Conservation (phyloP, 37 sponge, comb jelly and placozoan genomes). For the Corticium candelabrum region DNA sequence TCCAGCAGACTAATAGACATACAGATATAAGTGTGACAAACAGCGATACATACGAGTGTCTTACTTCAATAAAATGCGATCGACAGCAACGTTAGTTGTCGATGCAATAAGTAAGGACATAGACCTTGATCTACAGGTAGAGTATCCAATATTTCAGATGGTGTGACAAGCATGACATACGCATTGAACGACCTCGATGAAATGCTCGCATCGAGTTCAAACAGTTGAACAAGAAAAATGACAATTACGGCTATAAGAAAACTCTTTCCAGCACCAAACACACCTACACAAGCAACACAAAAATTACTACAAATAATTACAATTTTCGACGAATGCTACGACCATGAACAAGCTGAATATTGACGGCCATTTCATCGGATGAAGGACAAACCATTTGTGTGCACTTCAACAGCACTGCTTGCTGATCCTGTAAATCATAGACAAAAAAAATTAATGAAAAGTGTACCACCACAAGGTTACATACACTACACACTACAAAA, state of each 20-base stretch:
- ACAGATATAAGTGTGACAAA: no score
- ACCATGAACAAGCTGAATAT: conserved; percentile 15
- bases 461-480: no score
- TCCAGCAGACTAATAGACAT: conserved; percentile 15
- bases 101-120: conserved; percentile 26
- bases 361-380: background rate
- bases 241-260: conserved; percentile 31
- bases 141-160: no score
- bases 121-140: no score
- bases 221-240: conserved; percentile 20
- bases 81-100: conserved; percentile 52
- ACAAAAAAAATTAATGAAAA: no score
- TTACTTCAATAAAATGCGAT: conserved; percentile 15
- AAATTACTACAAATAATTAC: no score
- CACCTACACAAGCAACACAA: conserved; percentile 22
- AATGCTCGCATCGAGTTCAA: no score
- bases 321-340: background rate
- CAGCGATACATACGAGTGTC: no score
- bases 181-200: no score
- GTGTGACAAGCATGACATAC: no score
- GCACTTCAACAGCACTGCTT: conserved; percentile 13
- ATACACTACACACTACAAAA: no score
- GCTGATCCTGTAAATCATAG: conserved; percentile 12
- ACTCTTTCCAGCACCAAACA: conserved; percentile 52
- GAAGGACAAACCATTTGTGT: conserved; percentile 3